A percentile compares a stretch with the other conserved stretches of the same genome.
phyloP scores from a whole-genome alignment of 1,140 invertebrate species.

The Trichoplusia ni region DNA sequence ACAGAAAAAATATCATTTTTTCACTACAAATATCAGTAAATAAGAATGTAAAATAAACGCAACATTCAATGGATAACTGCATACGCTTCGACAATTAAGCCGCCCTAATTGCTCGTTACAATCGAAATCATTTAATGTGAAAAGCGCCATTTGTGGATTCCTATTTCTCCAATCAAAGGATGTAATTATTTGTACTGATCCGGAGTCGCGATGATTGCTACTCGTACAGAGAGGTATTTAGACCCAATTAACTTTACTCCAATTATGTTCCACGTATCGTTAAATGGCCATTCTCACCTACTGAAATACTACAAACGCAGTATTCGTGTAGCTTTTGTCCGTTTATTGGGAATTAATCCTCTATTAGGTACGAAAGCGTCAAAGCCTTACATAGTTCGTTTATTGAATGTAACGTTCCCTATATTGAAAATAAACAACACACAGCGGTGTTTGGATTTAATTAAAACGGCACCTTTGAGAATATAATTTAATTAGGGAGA shows the following conservation, averaged over 20 bases:
- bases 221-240: neutral
- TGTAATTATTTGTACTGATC: slow-evolving; percentile 5
- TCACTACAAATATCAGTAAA: too few species aligned
- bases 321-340: neutral
- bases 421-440: neutral
- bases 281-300: neutral
- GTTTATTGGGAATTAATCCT: neutral
- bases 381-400: slow-evolving; percentile 5
- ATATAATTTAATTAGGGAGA: slow-evolving; percentile 55
- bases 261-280: slow-evolving; percentile 15
- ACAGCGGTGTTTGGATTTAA: slow-evolving; percentile 44
- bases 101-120: neutral
- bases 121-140: neutral
- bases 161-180: neutral
- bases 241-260: slow-evolving; percentile 1
- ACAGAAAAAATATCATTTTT: too few species aligned
- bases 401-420: neutral
- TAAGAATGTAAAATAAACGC: too few species aligned
- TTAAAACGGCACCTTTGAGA: slow-evolving; percentile 56
- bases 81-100: neutral
- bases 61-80: too few species aligned
- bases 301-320: slow-evolving; percentile 3
- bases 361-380: neutral
- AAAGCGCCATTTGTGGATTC: neutral
- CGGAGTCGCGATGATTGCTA: neutral